Evolutionary conservation across 2,797 vertebrate genomes (phyloP), one percentile per base, ranked within the genome.

Genomic region (Bradypodion pumilum): DNA sequence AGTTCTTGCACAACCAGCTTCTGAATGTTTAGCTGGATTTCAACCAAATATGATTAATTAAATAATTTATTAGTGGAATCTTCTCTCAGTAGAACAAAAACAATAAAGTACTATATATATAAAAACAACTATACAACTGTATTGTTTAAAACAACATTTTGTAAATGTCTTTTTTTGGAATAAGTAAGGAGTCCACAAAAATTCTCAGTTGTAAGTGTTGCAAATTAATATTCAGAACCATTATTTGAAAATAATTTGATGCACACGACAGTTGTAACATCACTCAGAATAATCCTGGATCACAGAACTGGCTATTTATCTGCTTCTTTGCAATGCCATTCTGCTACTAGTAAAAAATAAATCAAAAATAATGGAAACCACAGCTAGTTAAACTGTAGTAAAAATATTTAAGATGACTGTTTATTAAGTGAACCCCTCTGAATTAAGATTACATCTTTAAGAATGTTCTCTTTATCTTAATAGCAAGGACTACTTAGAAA

Each of bases 141-240:
- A 89, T 52, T 80, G 74, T 78, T 90, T 89, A 86, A 78, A 88
- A 89, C 82, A 52, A 25, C 40, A 40, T 10, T n/a, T 81, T 80
- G 42, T 13, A 25, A 46, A 59, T 23, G 88, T 78, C 84, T 86
- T 87, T 80, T 80, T 0, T 59, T 75, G 62, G 25, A 82, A 85
- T 46, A 6, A 83, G 79, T 89, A 88, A 80, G 74, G 87, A 74
- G 80, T 21, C 84, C 85, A 70, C 46, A 73, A 32, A 66, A 80
- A 78, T 46, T 66, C 52, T 82, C 82, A 84, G 46, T 23, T 42
- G 89, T 83, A 29, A 27, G 9, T 75, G 40, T 66, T 40, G 85
- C 86, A 89, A 89, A 91, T 83, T 90, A 88, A 90, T 86, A 87
- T 66, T 86, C 70, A 87, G 72, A 88, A 4, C 3, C 79, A 83